Evolutionary conservation across 2,797 vertebrate species (phyloP), one percentile per base, ranked within the genome.

Genomic region (Sebastiscus albofasciatus): DNA sequence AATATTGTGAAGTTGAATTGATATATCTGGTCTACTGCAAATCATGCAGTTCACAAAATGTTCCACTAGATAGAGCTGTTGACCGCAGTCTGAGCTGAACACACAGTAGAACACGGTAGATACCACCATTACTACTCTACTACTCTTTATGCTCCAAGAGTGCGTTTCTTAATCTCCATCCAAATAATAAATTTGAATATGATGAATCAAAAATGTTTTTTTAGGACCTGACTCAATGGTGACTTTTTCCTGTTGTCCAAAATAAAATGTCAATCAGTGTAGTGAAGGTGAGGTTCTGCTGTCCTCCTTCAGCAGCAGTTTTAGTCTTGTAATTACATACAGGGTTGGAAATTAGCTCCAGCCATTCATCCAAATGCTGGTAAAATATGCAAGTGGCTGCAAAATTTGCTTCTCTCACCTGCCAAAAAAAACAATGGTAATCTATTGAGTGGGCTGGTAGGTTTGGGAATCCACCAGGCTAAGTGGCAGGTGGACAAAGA

Each of bases 41-140:
- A 1, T 9, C 12, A 0, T 77, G 59, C 11, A 73, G 36, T 88
- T 80, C 52, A 29, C 4, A 3, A 26, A 74, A 7, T 0, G 2
- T 0, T 33, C 87, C 90, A 83, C 69, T 82, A 90, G 93, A 68
- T 75, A 78, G 77, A 0, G 77, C 42, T 31, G 75, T 60, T 81
- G 39, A 49, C 87, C 52, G 58, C 26, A 66, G 9, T 5, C 26
- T 62, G 49, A 27, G 24, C n/a, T 16, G 2, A 3, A 10, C 9
- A 24, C 3, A 65, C 5, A 6, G 8, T 24, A 24, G 12, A 18
- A 65, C 5, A 6, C 49, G 12, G 20, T 27, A 33, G 4, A n/a
- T n/a, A 9, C 7, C 6, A 60, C 27, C 27, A 20, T 4, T 2
- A 20, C 16, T 8, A 9, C 59, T 9, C 27, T 18, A 9, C 8